Percentiles rank a stretch among this genome's conserved stretches.
These are phyloP conservation scores for Glyptemys insculpta DNA, from an alignment of 2,797 vertebrate genomes.

Conservation along the genomic window DNA sequence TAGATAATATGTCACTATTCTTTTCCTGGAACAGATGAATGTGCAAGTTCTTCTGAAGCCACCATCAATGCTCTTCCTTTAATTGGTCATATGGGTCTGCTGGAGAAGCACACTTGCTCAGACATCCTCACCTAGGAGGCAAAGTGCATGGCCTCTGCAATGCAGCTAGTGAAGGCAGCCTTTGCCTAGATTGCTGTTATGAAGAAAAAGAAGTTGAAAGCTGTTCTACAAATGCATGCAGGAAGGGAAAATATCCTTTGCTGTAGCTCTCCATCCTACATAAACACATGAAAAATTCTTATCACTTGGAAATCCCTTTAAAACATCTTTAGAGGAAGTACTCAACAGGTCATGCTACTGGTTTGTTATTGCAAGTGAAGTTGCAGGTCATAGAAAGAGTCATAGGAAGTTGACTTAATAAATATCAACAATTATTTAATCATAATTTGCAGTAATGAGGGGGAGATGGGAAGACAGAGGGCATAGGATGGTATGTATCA, in stretches of 20 bases:
- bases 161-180: background rate
- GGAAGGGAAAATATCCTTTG: background rate
- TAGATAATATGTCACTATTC: background rate
- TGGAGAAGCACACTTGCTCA: background rate
- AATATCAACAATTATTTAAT: background rate
- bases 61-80: background rate
- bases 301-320: background rate
- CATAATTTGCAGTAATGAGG: background rate
- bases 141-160: background rate
- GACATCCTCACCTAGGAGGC: background rate
- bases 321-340: background rate
- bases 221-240: background rate
- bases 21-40: background rate
- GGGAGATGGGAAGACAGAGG: background rate
- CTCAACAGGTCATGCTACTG: background rate
- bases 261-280: background rate
- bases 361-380: background rate
- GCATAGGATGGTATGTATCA: background rate
- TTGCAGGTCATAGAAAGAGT: background rate
- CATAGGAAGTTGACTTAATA: background rate
- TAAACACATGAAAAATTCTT: background rate
- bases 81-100: background rate
- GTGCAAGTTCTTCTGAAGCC: background rate
- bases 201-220: background rate
- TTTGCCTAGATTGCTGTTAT: background rate